phyloP scores from a whole-genome alignment of 2,797 vertebrate species.

The Podarcis lilfordi region DNA sequence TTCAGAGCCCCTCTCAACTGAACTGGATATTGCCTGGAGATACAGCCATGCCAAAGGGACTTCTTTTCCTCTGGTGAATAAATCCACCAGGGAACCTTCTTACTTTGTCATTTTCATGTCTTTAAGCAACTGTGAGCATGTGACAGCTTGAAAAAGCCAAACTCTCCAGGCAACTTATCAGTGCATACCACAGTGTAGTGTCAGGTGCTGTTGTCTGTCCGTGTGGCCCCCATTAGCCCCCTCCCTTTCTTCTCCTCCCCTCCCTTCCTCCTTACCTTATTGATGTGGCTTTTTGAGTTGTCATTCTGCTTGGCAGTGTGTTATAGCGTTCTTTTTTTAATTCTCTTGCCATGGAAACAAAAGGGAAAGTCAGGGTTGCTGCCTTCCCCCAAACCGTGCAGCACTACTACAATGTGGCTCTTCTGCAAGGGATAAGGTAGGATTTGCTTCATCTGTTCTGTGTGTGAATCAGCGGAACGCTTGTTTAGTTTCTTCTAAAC shows the following conservation, averaged over 20 bases:
- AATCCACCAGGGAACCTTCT: conserved; percentile 46
- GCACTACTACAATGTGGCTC: conserved; percentile 44
- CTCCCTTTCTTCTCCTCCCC: background rate
- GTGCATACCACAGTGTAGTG: background rate
- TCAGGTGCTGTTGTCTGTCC: conserved; percentile 42
- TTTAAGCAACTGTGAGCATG: conserved; percentile 49
- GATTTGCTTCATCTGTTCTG: background rate
- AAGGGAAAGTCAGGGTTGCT: background rate
- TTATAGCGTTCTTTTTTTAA: conserved; percentile 13
- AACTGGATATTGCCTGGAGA: background rate
- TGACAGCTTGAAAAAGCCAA: conserved; percentile 46
- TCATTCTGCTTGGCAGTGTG: background rate
- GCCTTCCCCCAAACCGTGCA: background rate
- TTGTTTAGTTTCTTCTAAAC: conserved; percentile 31
- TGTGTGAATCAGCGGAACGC: background rate
- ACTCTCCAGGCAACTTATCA: conserved; percentile 39
- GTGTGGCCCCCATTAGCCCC: conserved; percentile 22
- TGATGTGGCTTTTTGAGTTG: conserved; percentile 36
- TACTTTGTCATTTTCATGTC: conserved; percentile 51
- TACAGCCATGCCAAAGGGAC: conserved; percentile 36
- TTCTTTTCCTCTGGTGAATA: conserved; percentile 51
- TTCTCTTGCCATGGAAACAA: conserved; percentile 28
- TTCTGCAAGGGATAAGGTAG: background rate
- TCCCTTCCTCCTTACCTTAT: background rate
- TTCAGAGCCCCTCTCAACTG: conserved; percentile 3